phyloP scores from a whole-genome alignment of 2,888 invertebrate genomes.

The Eurois occulta region DNA sequence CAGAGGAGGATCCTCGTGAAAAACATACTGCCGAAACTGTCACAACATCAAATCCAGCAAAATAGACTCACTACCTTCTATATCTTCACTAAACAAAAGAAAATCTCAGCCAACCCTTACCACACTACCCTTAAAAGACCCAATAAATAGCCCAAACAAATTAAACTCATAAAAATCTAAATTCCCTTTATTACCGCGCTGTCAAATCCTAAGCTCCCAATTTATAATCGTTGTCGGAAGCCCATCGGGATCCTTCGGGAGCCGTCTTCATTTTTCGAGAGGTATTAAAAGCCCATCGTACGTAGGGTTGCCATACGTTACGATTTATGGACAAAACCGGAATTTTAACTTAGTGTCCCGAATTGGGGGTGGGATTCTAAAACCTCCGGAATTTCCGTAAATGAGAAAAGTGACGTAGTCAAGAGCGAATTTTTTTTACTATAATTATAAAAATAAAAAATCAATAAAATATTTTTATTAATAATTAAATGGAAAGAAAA shows the following conservation, averaged over 20 bases:
- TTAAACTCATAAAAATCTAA: slow-evolving; percentile 57
- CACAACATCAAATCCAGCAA: background rate
- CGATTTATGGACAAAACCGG: background rate
- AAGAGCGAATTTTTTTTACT: background rate
- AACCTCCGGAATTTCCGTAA: background rate
- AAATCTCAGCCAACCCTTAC: slow-evolving; percentile 19
- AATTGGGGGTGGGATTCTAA: background rate
- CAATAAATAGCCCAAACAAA: slow-evolving; percentile 58
- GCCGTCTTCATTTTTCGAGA: slow-evolving; percentile 55
- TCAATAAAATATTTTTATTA: no score
- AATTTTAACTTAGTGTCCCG: background rate
- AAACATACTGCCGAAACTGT: background rate
- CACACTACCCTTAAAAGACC: slow-evolving; percentile 2
- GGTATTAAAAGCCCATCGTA: slow-evolving; percentile 60
- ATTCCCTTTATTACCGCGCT: slow-evolving; percentile 49
- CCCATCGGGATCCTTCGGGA: slow-evolving; percentile 17
- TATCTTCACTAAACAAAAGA: background rate
- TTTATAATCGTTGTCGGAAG: slow-evolving; percentile 58
- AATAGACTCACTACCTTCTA: background rate
- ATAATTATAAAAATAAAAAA: background rate
- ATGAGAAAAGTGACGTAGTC: background rate
- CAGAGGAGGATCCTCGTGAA: background rate
- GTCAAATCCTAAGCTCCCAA: slow-evolving; percentile 57
- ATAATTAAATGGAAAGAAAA: background rate
- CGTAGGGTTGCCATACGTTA: background rate